Evolutionary conservation across 2,113 vertebrate species (phyloP), one percentile per base, ranked within the genome.

Genomic region (Colossoma macropomum): DNA sequence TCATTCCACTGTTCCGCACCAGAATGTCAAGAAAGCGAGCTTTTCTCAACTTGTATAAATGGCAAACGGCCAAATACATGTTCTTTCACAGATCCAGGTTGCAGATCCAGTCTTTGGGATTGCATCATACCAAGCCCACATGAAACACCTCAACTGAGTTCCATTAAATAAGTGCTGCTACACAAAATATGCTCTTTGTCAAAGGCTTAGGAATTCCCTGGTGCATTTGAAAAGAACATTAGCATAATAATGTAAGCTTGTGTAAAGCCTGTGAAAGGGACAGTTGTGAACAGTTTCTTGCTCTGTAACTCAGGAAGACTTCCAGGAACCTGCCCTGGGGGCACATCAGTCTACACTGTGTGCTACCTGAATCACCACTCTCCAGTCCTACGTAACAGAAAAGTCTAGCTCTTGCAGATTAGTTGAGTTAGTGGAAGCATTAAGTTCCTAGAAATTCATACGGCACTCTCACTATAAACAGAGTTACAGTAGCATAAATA

Each of bases 181-280:
- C 62, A 74, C 17, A 59, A 30, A 62, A 75, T 15, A 66, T 73
- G 69, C 34, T 15, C 32, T 83, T 84, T 79, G 81, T 27, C 25
- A 87, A 76, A 82, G 52, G 19, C 45, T 66, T 79, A 75, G 21
- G 28, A 32, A 50, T 60, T 83, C 74, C 81, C 79, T 73, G 52
- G 23, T 78, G 34, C 9, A 6, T 77, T 60, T 85, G 82, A 81
- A 52, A 86, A 60, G 81, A 84, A 90, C 75, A 85, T 90, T 90
- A 88, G 50, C 88, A 88, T 91, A 11, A 90, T 73, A 89, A 80
- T 86, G 27, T n/a, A 59, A 59, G 17, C 32, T 30, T 62, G 7
- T 34, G 17, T 50, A 68, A 25, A 75, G 28, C 23, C 25, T 63
- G n/a, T 68, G 11, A 34, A 62, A 86, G 28, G 12, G n/a, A 41